Percentiles rank a stretch among this genome's conserved stretches.
Conservation (phyloP, 2,797 vertebrate genomes). For the Merluccius polli region DNA sequence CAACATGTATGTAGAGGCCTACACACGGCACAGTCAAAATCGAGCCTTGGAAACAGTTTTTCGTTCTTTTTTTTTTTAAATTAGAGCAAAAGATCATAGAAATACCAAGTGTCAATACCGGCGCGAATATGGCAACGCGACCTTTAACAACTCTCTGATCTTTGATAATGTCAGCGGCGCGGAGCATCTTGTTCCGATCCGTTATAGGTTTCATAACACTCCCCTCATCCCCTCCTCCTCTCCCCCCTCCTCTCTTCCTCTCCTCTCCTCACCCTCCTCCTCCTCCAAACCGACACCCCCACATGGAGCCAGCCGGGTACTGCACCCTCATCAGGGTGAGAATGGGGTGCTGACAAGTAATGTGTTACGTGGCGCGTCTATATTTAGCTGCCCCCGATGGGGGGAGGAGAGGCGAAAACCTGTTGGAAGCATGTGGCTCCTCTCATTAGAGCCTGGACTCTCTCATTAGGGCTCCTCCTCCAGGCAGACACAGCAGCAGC, state of each 20-base stretch:
- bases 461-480: slow-evolving; percentile 27
- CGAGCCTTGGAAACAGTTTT: slow-evolving; percentile 66
- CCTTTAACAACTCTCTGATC: slow-evolving; percentile 74
- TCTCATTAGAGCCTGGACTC: slow-evolving; percentile 29
- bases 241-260: slow-evolving; percentile 13
- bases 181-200: slow-evolving; percentile 64
- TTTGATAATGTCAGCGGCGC: slow-evolving; percentile 75
- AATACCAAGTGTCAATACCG: slow-evolving; percentile 77
- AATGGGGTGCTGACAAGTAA: background rate
- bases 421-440: slow-evolving; percentile 25
- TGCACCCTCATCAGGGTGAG: slow-evolving; percentile 43
- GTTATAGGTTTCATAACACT: slow-evolving; percentile 45
- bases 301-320: slow-evolving; percentile 53
- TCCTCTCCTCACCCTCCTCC: slow-evolving; percentile 29
- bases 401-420: slow-evolving; percentile 1
- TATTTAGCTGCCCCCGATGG: slow-evolving; percentile 35
- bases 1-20: slow-evolving; percentile 8
- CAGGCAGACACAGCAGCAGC: slow-evolving; percentile 14
- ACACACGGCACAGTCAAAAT: slow-evolving; percentile 35
- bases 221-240: slow-evolving; percentile 33
- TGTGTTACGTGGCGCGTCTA: slow-evolving; percentile 6
- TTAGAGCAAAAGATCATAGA: slow-evolving; percentile 78
- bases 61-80: slow-evolving; percentile 73
- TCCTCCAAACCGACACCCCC: slow-evolving; percentile 44
- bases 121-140: slow-evolving; percentile 70